phyloP scores from a whole-genome alignment of 2,797 vertebrate species.

The Anableps anableps region DNA sequence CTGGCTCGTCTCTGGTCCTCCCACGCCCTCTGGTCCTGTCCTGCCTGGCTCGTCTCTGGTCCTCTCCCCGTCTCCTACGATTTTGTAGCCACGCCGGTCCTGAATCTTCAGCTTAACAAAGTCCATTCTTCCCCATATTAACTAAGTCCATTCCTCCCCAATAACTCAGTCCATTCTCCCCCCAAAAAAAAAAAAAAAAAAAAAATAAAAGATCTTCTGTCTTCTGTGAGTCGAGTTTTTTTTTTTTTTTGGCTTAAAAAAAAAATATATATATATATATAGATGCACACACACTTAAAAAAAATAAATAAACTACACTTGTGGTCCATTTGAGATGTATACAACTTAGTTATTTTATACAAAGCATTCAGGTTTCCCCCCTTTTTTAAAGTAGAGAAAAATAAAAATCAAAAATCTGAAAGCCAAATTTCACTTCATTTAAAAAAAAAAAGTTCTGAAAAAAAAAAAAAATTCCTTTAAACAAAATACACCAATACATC shows the following conservation, averaged over 20 bases:
- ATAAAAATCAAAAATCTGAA: no score
- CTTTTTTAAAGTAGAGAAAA: no score
- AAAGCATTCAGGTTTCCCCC: no score
- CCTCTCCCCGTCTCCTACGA: conserved; percentile 34
- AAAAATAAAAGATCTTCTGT: not conserved
- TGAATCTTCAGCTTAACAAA: conserved; percentile 63
- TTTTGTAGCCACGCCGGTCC: conserved; percentile 50
- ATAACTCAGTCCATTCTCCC: conserved; percentile 47
- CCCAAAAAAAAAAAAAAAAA: not conserved
- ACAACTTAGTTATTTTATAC: no score
- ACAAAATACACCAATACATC: not conserved
- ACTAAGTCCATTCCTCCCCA: conserved; percentile 59
- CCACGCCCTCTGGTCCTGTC: conserved; percentile 49
- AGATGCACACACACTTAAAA: not conserved
- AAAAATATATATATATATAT: not conserved
- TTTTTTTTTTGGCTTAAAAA: no score
- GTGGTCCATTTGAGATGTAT: not conserved
- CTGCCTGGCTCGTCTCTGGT: conserved; percentile 61
- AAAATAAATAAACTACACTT: not conserved
- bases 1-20: conserved; percentile 53
- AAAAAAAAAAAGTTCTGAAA: not conserved
- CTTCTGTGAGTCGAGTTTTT: no score
- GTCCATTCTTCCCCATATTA: conserved; percentile 65
- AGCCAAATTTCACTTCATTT: not conserved
- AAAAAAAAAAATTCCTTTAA: not conserved